Base-by-base conservation (phyloP, 2,888 invertebrate genomes). In the Idaea biselata region DNA sequence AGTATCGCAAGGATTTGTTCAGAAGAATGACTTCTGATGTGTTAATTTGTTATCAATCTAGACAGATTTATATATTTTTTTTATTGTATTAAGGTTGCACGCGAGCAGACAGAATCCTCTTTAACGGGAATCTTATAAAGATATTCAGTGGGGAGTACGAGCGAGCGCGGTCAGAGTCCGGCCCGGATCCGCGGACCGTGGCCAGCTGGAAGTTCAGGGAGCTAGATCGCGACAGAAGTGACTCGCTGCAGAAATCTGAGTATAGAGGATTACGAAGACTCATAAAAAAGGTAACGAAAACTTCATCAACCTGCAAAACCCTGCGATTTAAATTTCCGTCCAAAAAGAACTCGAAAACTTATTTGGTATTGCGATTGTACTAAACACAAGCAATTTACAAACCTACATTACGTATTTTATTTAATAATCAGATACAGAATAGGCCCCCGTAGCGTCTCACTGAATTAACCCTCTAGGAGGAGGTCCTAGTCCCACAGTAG, bases 201-300 rank as follows among this genome's bases (percentile, higher is more conserved):
- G 93, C 97, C 16, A 95, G 96, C 70, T 99, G 99, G 99, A 98
- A 99, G 87, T 99, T 99, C 84, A 89, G 94, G 25, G 94, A 95
- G 68, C 93, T 99, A 76, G 99, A 99, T 87, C 91, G 92, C 67
- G 96, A 99, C 86, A 93, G 93, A 59, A 97, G 98, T 87, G 94
- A 95, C 60, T 91, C 94, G 63, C 89, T 99, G 75, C 96, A 97
- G 82, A 95, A 95, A 77, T 94, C 94, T 58, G 99, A 99, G 85
- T 97, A 97, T 81, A 94, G 96, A 68, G 96, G 96, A 70, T 91
- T 99, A 44, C 94, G 96, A 72, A 94, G 96, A 73, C 94, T 97
- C 60, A 96, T 98, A 60, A 97, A 96, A 86, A 97, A 97, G 90
- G 94, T 94, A 76, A 66, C 44, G 14, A 8, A 11, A 44, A 44